phyloP scores from a whole-genome alignment of 2,888 invertebrate genomes.

The Mesopsocus fuscifrons region DNA sequence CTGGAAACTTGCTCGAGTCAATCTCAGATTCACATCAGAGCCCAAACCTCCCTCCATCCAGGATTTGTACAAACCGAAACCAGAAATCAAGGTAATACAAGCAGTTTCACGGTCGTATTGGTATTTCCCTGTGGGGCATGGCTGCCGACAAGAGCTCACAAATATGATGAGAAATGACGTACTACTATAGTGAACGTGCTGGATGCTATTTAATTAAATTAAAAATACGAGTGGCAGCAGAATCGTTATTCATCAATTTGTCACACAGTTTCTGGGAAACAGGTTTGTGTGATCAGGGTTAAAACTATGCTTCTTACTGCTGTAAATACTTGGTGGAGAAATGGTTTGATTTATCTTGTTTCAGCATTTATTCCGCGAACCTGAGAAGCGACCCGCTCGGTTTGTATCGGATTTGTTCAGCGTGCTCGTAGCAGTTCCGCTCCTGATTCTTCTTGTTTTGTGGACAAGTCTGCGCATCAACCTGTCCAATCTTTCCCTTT shows the following conservation, averaged over 20 bases:
- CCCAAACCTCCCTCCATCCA: constrained; percentile 20
- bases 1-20: constrained; percentile 66
- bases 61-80: constrained; percentile 30
- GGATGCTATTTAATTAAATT: too few species aligned
- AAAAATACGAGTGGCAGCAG: too few species aligned
- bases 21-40: constrained; percentile 45
- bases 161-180: background rate
- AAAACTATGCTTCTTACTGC: too few species aligned
- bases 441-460: constrained; percentile 60
- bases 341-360: too few species aligned
- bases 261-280: too few species aligned
- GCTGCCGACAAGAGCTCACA: constrained; percentile 1
- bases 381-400: constrained; percentile 80
- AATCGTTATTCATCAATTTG: too few species aligned
- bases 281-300: too few species aligned
- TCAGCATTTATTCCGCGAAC: constrained; percentile 72
- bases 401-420: constrained; percentile 83
- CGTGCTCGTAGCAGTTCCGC: constrained; percentile 56
- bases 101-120: background rate
- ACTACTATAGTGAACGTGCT: background rate
- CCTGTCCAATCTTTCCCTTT: constrained; percentile 58
- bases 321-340: too few species aligned
- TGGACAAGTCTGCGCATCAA: constrained; percentile 82
- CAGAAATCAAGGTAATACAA: constrained; percentile 35
- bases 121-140: background rate